A percentile compares a stretch with the other conserved stretches of the same genome.
These are phyloP conservation scores for Pollimyrus isidori DNA, from an alignment of 2,113 vertebrate genomes.

Conservation along the genomic window DNA sequence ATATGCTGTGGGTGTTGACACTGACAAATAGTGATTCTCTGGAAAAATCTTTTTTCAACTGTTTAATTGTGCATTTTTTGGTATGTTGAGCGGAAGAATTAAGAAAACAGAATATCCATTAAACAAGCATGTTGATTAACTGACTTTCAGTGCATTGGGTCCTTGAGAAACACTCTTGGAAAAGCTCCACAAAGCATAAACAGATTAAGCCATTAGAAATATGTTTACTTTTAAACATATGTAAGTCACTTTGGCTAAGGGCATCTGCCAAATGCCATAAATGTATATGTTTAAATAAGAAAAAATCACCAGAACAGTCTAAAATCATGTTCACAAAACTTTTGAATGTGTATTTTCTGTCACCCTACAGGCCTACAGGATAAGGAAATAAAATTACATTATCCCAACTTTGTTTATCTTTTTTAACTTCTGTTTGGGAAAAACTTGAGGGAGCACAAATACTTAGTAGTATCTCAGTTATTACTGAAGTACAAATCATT, in stretches of 20 bases:
- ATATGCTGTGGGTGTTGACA: not conserved
- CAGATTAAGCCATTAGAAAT: not conserved
- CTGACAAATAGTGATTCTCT: not conserved
- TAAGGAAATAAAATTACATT: not conserved
- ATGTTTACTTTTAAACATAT: too few relatives aligned
- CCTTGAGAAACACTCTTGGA: not conserved
- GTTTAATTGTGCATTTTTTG: not conserved
- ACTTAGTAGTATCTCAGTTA: not conserved
- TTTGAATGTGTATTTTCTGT: not conserved
- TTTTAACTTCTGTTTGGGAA: not conserved
- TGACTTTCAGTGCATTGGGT: not conserved
- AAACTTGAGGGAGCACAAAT: not conserved
- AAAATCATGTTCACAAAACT: not conserved
- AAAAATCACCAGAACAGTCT: not conserved
- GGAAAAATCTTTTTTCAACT: not conserved
- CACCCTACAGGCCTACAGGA: not conserved
- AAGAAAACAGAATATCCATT: not conserved
- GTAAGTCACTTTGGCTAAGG: too few relatives aligned
- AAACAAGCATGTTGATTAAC: not conserved
- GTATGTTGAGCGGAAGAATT: not conserved
- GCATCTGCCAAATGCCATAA: too few relatives aligned
- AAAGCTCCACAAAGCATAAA: not conserved
- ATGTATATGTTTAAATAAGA: not conserved
- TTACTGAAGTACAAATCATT: not conserved
- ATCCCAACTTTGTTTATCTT: not conserved